Percentiles rank a stretch among this genome's conserved stretches.
phyloP scores from a whole-genome alignment of 2,113 vertebrate genomes.

The Zingel zingel region DNA sequence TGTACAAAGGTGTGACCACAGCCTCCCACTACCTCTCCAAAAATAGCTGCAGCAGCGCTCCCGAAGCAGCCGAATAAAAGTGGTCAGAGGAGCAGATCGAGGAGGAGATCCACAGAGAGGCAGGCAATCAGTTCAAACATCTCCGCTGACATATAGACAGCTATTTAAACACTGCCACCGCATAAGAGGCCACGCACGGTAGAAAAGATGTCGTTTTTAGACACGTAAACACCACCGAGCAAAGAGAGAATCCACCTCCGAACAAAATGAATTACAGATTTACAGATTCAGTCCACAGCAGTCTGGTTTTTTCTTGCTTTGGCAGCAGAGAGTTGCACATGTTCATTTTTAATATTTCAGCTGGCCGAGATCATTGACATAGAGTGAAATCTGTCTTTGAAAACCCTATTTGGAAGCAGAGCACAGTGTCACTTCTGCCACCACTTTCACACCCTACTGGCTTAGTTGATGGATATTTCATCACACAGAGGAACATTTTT shows the following conservation, averaged over 20 bases:
- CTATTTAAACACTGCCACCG: constrained; percentile 64
- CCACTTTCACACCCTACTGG: constrained; percentile 37
- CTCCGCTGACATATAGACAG: constrained; percentile 62
- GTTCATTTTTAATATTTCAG: constrained; percentile 20
- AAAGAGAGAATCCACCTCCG: constrained; percentile 38
- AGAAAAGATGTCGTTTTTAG: constrained; percentile 22
- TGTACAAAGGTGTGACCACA: constrained; percentile 81
- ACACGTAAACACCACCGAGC: constrained; percentile 18
- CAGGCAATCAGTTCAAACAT: constrained; percentile 70
- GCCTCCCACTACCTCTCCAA: constrained; percentile 77
- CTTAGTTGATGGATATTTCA: constrained; percentile 46
- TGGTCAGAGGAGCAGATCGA: constrained; percentile 72
- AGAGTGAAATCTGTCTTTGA: background rate
- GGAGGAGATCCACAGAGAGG: constrained; percentile 71
- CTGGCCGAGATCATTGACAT: background rate
- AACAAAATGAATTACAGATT: constrained; percentile 24
- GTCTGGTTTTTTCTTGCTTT: background rate
- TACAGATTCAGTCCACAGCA: constrained; percentile 22
- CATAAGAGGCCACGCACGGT: background rate
- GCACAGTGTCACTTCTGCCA: constrained; percentile 35
- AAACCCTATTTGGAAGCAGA: constrained; percentile 4
- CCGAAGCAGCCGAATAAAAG: constrained; percentile 64
- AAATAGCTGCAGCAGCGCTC: constrained; percentile 77
- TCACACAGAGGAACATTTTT: constrained; percentile 39
- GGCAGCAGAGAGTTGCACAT: background rate